These are phyloP conservation scores for Eptatretus atami DNA, from an alignment of 2,797 vertebrate genomes.

Conservation along the genomic window DNA sequence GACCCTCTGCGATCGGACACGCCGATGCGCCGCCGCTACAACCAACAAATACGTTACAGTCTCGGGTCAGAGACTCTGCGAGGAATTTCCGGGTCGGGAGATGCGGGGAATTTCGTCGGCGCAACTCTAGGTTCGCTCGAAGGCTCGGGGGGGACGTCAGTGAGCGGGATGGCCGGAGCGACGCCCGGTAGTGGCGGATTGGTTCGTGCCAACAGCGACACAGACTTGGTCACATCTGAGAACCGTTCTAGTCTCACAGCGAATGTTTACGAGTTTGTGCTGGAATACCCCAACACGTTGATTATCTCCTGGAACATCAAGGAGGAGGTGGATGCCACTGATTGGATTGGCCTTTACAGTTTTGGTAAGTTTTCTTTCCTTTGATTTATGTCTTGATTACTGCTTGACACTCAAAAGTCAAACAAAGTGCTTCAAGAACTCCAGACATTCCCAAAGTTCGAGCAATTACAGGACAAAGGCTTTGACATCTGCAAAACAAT, in stretches of 20 bases:
- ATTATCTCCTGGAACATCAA: slow-evolving; percentile 97
- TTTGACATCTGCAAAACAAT: no score
- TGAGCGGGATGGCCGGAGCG: no score
- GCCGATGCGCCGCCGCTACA: slow-evolving; percentile 22
- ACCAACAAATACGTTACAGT: slow-evolving; percentile 56
- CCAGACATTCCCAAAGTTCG: no score
- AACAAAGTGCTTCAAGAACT: no score
- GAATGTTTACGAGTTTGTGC: slow-evolving; percentile 52
- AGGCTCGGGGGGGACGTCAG: no score
- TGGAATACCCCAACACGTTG: slow-evolving; percentile 58
- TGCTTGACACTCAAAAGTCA: no score
- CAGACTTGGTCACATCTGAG: slow-evolving; percentile 64
- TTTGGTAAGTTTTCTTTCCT: slow-evolving; percentile 31
- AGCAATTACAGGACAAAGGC: no score
- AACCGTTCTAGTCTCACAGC: slow-evolving; percentile 71
- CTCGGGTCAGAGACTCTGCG: slow-evolving; percentile 80
- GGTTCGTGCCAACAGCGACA: slow-evolving; percentile 68
- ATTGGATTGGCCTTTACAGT: slow-evolving; percentile 93
- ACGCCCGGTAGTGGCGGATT: slow-evolving; percentile 30
- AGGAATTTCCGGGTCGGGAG: slow-evolving; percentile 19
- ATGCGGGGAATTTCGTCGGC: neutral
- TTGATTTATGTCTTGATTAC: no score
- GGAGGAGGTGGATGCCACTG: slow-evolving; percentile 83
- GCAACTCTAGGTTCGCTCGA: no score
- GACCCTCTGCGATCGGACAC: neutral